Evolutionary conservation across 2,113 vertebrate genomes (phyloP).

Genomic region (Ictalurus punctatus): DNA sequence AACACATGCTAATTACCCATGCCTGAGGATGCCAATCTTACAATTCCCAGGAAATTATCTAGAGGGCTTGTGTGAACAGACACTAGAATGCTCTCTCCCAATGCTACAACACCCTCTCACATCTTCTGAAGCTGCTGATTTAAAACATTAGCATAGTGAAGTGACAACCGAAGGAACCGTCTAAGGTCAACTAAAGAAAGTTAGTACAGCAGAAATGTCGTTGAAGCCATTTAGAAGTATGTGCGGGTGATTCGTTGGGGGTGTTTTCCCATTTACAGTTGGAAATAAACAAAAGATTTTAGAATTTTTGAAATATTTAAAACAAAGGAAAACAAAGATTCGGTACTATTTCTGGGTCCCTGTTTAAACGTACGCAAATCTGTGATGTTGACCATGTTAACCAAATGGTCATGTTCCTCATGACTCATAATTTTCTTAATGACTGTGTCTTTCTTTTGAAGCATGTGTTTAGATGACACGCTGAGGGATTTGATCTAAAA

Average conservation of each 20-base stretch:
- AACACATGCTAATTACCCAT: neutral
- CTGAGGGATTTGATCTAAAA: neutral
- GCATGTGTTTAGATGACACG: neutral
- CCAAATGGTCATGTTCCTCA: no score
- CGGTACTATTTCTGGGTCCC: neutral
- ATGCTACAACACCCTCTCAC: neutral
- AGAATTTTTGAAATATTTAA: neutral
- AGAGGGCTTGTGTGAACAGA: neutral
- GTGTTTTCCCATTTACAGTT: no score
- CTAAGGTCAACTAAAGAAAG: neutral
- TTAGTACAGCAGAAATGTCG: neutral
- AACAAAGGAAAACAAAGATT: neutral
- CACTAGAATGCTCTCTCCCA: neutral
- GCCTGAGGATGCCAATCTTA: neutral
- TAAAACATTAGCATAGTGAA: neutral
- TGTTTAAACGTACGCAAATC: neutral
- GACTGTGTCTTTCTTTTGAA: no score
- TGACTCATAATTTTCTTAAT: no score
- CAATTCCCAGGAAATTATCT: neutral
- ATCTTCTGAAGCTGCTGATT: neutral
- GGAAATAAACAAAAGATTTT: neutral
- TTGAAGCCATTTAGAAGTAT: neutral
- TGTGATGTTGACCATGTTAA: neutral
- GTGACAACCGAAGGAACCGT: neutral
- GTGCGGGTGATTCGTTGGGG: neutral